phyloP scores from a whole-genome alignment of 2,797 vertebrate species.

The Cheirogaleus major region DNA sequence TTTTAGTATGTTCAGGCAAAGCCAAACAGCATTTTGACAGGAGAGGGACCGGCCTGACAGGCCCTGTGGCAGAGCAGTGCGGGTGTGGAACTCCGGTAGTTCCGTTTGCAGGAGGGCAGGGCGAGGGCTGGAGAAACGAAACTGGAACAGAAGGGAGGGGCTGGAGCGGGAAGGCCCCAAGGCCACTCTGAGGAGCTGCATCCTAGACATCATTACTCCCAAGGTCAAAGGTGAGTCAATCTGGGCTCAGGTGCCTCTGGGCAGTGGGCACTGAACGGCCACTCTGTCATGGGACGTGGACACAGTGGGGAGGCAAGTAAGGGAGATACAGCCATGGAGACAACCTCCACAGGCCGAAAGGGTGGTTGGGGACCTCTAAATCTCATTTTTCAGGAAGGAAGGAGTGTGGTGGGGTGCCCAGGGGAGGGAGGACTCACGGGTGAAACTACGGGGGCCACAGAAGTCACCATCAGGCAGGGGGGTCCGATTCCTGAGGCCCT shows the following conservation, averaged over 20 bases:
- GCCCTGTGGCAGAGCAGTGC: background rate
- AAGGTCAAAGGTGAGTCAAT: background rate
- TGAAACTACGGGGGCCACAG: slow-evolving; percentile 87
- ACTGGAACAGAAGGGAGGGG: slow-evolving; percentile 15
- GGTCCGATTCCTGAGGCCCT: slow-evolving; percentile 90
- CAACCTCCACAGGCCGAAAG: background rate
- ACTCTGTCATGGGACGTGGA: background rate
- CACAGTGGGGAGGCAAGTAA: background rate
- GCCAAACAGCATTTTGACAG: background rate
- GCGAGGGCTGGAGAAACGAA: background rate
- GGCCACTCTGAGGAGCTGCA: background rate
- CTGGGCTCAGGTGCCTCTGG: background rate
- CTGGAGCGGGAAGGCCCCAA: background rate
- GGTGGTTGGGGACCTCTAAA: background rate
- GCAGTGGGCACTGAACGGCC: background rate
- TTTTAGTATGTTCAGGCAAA: background rate
- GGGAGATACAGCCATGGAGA: background rate
- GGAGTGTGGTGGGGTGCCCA: background rate
- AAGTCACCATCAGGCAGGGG: slow-evolving; percentile 81
- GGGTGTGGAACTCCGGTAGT: background rate
- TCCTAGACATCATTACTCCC: background rate
- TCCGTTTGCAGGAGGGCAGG: background rate
- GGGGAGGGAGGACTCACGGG: slow-evolving; percentile 89
- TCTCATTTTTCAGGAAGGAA: background rate
- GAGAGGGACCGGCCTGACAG: background rate